A percentile compares a stretch with the other conserved stretches of the same genome.
phyloP scores from a whole-genome alignment of 2,113 vertebrate species.

The Oreochromis tanganicae region DNA sequence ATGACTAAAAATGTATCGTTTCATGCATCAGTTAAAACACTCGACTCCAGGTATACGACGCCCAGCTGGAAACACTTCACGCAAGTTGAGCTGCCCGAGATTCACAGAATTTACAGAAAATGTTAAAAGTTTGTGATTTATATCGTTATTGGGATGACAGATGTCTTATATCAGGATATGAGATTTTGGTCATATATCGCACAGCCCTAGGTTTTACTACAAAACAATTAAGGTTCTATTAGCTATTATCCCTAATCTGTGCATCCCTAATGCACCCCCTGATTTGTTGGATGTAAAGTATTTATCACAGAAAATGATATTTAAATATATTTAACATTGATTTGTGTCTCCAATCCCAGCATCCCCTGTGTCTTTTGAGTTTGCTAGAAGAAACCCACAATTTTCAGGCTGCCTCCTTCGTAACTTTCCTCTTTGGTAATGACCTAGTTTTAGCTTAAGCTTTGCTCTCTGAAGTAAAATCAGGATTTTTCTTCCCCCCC shows the following conservation, averaged over 20 bases:
- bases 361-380: background rate
- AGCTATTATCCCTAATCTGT: background rate
- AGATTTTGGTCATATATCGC: no score
- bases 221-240: background rate
- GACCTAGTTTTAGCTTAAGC: background rate
- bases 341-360: background rate
- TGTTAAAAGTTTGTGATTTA: no score
- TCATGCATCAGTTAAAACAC: no score
- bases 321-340: background rate
- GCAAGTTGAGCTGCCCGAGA: no score
- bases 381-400: background rate
- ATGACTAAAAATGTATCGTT: no score
- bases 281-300: background rate
- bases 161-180: no score
- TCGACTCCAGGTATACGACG: no score
- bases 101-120: no score
- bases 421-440: background rate
- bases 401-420: fast-evolving
- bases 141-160: no score
- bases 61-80: no score
- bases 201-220: background rate
- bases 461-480: background rate
- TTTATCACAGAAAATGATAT: fast-evolving
- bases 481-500: background rate
- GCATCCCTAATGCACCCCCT: background rate